These are phyloP conservation scores for Scaeva pyrastri DNA, from an alignment of 2,888 invertebrate species.

Conservation along the genomic window DNA sequence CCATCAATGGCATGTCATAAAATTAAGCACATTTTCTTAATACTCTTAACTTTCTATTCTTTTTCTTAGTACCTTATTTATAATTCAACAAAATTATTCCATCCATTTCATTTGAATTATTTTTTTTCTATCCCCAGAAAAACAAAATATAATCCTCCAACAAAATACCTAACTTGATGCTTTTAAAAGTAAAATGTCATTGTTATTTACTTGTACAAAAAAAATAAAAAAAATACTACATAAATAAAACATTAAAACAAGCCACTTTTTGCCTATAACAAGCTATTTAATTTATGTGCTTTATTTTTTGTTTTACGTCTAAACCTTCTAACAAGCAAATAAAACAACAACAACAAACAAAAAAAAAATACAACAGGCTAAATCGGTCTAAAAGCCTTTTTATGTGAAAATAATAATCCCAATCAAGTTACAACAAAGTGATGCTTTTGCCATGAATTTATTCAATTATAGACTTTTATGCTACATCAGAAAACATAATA, in stretches of 20 bases:
- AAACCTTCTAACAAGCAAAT: not conserved
- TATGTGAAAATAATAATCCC: constrained; percentile 43
- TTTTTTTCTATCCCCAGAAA: not conserved
- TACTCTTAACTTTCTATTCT: too few relatives aligned
- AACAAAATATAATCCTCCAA: not conserved
- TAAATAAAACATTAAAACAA: constrained; percentile 9
- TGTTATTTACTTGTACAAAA: not conserved
- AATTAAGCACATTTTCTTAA: too few relatives aligned
- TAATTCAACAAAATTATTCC: too few relatives aligned
- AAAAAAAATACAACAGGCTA: constrained; percentile 10
- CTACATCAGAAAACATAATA: not conserved
- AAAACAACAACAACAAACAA: not conserved
- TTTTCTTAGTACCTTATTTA: too few relatives aligned
- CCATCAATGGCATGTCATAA: too few relatives aligned
- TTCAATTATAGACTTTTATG: constrained; percentile 57
- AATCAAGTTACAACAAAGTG: constrained; percentile 34
- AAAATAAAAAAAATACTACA: not conserved
- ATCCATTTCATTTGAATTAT: too few relatives aligned
- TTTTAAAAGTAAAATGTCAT: constrained; percentile 10
- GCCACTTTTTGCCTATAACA: constrained; percentile 9
- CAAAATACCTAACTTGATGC: not conserved
- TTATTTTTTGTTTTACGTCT: not conserved
- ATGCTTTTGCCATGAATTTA: constrained; percentile 43
- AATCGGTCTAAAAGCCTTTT: constrained; percentile 45
- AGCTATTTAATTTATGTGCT: constrained; percentile 10